phyloP scores from a whole-genome alignment of 2,113 vertebrate genomes.

The Oceanodroma tethys region DNA sequence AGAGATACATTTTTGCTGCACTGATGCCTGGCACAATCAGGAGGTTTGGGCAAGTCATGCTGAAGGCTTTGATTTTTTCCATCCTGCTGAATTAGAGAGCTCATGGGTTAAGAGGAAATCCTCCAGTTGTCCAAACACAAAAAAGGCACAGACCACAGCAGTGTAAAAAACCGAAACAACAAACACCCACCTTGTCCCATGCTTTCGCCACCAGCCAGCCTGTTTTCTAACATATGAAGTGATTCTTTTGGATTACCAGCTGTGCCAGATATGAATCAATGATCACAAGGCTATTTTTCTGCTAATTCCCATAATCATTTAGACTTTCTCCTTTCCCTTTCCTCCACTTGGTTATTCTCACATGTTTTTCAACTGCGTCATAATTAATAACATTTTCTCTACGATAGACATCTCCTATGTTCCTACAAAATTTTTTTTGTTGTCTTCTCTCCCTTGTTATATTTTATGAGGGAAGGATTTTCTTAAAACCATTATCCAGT shows the following conservation, averaged over 20 bases:
- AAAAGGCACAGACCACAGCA: neutral
- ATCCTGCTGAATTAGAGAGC: neutral
- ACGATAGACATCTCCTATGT: rapidly evolving
- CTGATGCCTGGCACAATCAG: neutral
- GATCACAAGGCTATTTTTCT: neutral
- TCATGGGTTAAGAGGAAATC: neutral
- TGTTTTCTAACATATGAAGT: neutral
- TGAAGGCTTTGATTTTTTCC: neutral
- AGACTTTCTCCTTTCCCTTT: neutral
- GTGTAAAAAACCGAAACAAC: neutral
- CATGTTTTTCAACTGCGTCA: neutral
- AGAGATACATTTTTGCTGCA: neutral
- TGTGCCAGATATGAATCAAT: neutral
- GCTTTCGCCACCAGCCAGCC: neutral
- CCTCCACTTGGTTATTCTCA: neutral
- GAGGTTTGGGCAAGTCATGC: neutral
- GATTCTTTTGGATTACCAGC: neutral
- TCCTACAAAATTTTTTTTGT: neutral
- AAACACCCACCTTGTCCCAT: neutral
- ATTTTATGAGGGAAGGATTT: neutral
- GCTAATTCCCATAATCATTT: neutral
- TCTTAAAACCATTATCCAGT: neutral
- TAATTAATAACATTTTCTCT: neutral
- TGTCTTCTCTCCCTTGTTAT: neutral
- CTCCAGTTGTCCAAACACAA: neutral